Percentiles rank a stretch among this genome's conserved stretches.
Evolutionary conservation across 1,140 invertebrate genomes (phyloP).

Genomic region (Papilio polyxenes): DNA sequence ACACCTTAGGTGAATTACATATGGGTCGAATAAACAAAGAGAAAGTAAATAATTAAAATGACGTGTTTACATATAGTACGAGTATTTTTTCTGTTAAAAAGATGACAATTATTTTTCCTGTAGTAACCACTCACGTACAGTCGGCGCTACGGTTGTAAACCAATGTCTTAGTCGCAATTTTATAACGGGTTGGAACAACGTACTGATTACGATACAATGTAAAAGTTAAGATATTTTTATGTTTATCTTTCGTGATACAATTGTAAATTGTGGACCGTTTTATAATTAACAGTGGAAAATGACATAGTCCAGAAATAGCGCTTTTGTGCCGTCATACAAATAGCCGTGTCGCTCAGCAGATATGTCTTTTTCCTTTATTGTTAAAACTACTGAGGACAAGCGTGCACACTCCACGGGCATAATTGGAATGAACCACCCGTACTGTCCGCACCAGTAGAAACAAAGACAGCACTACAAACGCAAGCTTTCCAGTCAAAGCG

Average conservation of each 20-base stretch:
- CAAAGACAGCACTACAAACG: slow-evolving; percentile 48
- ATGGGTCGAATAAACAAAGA: too few species aligned
- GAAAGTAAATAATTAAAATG: too few species aligned
- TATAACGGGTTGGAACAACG: too few species aligned
- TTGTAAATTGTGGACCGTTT: not conserved
- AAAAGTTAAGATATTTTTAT: too few species aligned
- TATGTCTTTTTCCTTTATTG: slow-evolving; percentile 43
- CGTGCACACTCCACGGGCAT: slow-evolving; percentile 44
- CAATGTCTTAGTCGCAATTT: too few species aligned
- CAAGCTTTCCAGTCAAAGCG: slow-evolving; percentile 48
- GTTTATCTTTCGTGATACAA: too few species aligned
- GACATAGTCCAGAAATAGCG: not conserved
- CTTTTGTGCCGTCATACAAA: not conserved
- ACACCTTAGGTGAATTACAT: not conserved
- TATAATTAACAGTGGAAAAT: not conserved
- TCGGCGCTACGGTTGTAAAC: too few species aligned
- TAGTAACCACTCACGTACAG: too few species aligned
- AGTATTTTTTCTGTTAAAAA: too few species aligned
- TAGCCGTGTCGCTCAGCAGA: slow-evolving; percentile 14
- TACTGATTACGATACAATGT: too few species aligned
- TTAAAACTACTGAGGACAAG: slow-evolving; percentile 41
- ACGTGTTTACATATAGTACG: too few species aligned
- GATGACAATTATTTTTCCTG: too few species aligned
- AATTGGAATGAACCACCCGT: slow-evolving; percentile 50
- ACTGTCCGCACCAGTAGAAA: slow-evolving; percentile 48